phyloP scores from a whole-genome alignment of 2,797 vertebrate genomes.

The Peromyscus melanophrys region DNA sequence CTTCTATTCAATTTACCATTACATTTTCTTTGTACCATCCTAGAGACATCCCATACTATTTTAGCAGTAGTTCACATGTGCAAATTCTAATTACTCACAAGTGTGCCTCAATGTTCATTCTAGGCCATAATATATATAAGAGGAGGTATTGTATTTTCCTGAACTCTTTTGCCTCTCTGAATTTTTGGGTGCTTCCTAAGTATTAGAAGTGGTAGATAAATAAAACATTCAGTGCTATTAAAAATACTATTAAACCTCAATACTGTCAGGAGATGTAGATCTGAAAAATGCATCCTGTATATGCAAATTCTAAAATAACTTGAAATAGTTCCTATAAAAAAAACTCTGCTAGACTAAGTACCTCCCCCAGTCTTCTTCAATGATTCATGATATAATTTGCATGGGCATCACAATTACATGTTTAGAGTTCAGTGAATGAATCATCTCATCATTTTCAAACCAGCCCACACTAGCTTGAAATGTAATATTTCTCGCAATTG shows the following conservation, averaged over 20 bases:
- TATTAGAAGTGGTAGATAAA: conserved; percentile 54
- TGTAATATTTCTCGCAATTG: neutral
- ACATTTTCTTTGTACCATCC: neutral
- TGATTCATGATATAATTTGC: conserved; percentile 32
- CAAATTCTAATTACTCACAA: neutral
- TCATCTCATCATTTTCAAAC: conserved; percentile 36
- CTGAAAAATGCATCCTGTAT: neutral
- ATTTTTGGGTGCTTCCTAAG: neutral
- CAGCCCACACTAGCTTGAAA: neutral
- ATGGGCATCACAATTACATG: neutral
- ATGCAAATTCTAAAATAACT: conserved; percentile 21
- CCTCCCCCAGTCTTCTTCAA: neutral
- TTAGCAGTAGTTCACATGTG: neutral
- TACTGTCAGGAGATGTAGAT: neutral
- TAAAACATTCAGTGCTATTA: conserved; percentile 36
- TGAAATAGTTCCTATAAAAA: neutral
- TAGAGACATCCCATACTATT: neutral
- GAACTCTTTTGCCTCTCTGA: conserved; percentile 24
- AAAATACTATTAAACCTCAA: conserved; percentile 45
- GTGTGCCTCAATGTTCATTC: neutral
- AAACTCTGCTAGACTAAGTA: neutral
- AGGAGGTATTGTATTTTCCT: neutral
- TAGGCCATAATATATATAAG: neutral
- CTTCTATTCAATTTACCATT: neutral
- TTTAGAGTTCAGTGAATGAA: conserved; percentile 36